Evolutionary conservation across 1,140 invertebrate species (phyloP), one percentile per base, ranked within the genome.

Genomic region (Monochamus saltuarius): DNA sequence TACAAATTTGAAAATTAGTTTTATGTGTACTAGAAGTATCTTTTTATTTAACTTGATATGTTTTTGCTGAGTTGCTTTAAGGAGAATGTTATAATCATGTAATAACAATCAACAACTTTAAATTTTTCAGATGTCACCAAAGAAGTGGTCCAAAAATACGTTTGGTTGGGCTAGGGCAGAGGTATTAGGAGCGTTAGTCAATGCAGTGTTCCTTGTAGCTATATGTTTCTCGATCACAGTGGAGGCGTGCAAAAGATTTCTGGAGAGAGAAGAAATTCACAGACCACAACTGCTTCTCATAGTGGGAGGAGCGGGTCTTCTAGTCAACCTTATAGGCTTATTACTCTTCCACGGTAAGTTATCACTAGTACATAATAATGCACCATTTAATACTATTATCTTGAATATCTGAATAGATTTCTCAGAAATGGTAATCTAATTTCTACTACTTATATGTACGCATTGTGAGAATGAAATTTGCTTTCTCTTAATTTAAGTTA

Each of bases 121-220:
- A 2, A 52, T 16, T 62, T 78, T 81, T 16, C 77, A 95, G 92
- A 95, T 95, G 91, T 94, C 92, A 56, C 92, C 92, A 67, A 94
- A 94, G 77, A 94, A 94, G 82, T 95, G 92, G 90, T 91, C 92
- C 4, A 95, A 95, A 78, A 95, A 95, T 74, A 95, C 94, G 4
- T 97, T 95, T 73, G 94, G 94, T 7, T 97, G 93, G 92, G 93
- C 93, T 1, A 82, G 94, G 67, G 92, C 93, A 0, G 93, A 96
- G 79, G 92, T 97, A 0, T 76, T 97, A n/a, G 94, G 94, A n/a
- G 92, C 92, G 1, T 78, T 96, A 45, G 90, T 95, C 0, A 95
- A 95, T 78, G 91, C 92, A 2, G 92, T 95, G 19, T 97, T 97
- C 76, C 83, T 96, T 39, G 90, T 93, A n/a, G 93, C 94, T 9